phyloP scores from a whole-genome alignment of 2,888 invertebrate genomes.

The Ommatoiulus sabulosus region DNA sequence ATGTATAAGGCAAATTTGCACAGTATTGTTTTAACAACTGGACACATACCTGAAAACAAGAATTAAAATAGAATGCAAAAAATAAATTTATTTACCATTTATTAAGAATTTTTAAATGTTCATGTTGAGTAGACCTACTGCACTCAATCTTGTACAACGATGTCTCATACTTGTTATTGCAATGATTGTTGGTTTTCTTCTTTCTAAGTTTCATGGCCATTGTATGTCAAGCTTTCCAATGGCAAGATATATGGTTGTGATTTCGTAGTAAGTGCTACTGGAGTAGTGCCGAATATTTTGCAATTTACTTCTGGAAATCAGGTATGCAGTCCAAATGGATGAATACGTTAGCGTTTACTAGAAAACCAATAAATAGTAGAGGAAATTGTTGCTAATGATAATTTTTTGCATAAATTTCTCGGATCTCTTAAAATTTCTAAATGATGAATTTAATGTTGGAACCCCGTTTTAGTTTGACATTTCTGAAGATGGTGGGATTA shows the following conservation, averaged over 20 bases:
- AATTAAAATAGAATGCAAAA: no score
- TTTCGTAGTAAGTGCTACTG: conserved; percentile 94
- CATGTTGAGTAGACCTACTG: not conserved
- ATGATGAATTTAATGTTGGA: conserved; percentile 58
- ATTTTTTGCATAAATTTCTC: not conserved
- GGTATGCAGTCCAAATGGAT: not conserved
- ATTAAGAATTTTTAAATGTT: no score
- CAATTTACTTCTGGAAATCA: not conserved
- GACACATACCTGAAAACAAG: no score
- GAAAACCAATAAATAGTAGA: not conserved
- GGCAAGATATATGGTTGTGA: conserved; percentile 82
- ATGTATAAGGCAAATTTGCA: no score
- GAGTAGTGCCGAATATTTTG: conserved; percentile 74
- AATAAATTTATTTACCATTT: no score
- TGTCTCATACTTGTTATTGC: not conserved
- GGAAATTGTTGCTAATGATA: no score
- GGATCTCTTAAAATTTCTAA: not conserved
- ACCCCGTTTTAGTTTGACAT: conserved; percentile 62
- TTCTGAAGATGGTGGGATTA: conserved; percentile 81
- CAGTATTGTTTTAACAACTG: no score
- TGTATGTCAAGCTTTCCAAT: conserved; percentile 81
- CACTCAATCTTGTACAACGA: not conserved
- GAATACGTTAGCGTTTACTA: no score
- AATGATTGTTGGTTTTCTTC: conserved; percentile 10
- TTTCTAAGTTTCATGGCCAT: conserved; percentile 71